Evolutionary conservation across 1,140 invertebrate species (phyloP), one percentile per base, ranked within the genome.

Genomic region (Asbolus verrucosus): DNA sequence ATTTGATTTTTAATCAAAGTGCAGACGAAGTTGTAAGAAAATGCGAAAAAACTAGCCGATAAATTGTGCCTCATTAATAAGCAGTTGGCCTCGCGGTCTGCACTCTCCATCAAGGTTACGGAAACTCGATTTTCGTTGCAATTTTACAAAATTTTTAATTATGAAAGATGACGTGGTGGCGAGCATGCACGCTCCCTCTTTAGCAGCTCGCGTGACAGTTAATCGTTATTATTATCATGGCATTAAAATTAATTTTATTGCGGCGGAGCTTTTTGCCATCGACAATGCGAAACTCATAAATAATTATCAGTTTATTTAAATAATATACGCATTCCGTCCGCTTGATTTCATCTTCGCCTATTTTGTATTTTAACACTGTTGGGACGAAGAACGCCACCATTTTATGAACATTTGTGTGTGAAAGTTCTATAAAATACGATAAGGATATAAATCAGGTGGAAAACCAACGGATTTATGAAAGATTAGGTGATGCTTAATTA

Each of bases 191-290:
- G 6, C 19, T n/a, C 19, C 8, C 31, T 27, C 39, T 65, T 67
- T 61, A 19, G 11, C 14, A 18, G 67, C 66, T 70, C 15, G 71
- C 71, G 63, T 73, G 71, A 30, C 41, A 18, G 24, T 33, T 36
- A 67, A 67, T 69, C 71, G 62, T 73, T 73, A 72, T 62, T 69
- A 63, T 67, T 66, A 60, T 70, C 67, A 43, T 41, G 50, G 68
- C 63, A 73, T 73, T 73, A 73, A 73, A 73, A 73, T 69, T 73
- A 73, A 73, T 73, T 73, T 69, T 70, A 73, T 73, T 73, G 66
- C 21, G 41, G 60, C 38, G 63, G 65, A 39, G 65, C 70, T 71
- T 71, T 71, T 71, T 71, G 65, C 70, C 54, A 68, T 72, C 65
- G 54, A 63, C 70, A 67, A 65, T 70, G 63, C 62, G 46, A 41